These are phyloP conservation scores for Iphiclides podalirius DNA, from an alignment of 2,888 invertebrate genomes.

Conservation along the genomic window DNA sequence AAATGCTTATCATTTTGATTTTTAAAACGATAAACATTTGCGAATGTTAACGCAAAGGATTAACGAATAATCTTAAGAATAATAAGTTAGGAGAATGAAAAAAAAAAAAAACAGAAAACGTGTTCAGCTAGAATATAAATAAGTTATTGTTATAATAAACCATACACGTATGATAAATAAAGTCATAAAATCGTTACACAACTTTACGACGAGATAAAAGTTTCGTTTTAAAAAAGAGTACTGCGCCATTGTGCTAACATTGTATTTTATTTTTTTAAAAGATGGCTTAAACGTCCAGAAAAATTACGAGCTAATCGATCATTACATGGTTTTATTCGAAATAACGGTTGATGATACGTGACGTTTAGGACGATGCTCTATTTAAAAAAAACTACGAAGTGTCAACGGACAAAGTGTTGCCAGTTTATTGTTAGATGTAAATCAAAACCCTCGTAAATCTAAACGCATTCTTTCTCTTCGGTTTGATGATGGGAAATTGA, in stretches of 20 bases:
- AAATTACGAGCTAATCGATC: constrained; percentile 44
- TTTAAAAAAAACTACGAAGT: constrained; percentile 58
- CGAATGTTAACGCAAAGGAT: too few relatives aligned
- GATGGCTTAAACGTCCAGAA: constrained; percentile 29
- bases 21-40: too few relatives aligned
- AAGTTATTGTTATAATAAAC: constrained; percentile 18
- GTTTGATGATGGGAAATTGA: constrained; percentile 44
- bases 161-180: constrained; percentile 20
- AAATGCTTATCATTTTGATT: too few relatives aligned
- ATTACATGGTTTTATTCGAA: constrained; percentile 46
- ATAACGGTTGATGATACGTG: constrained; percentile 62
- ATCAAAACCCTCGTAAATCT: constrained; percentile 64
- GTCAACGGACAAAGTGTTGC: constrained; percentile 63
- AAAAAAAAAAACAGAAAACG: not conserved
- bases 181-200: constrained; percentile 24
- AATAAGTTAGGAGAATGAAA: too few relatives aligned
- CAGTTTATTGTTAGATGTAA: constrained; percentile 61
- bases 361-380: constrained; percentile 63
- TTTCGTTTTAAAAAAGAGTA: constrained; percentile 19
- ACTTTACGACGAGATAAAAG: constrained; percentile 25
- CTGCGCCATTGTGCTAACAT: constrained; percentile 38
- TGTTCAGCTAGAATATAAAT: constrained; percentile 9
- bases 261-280: constrained; percentile 35
- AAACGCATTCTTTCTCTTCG: constrained; percentile 18
- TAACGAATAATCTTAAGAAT: too few relatives aligned